Evolutionary conservation across 2,113 vertebrate species (phyloP), one percentile per base, ranked within the genome.

Genomic region (Mustela nigripes): DNA sequence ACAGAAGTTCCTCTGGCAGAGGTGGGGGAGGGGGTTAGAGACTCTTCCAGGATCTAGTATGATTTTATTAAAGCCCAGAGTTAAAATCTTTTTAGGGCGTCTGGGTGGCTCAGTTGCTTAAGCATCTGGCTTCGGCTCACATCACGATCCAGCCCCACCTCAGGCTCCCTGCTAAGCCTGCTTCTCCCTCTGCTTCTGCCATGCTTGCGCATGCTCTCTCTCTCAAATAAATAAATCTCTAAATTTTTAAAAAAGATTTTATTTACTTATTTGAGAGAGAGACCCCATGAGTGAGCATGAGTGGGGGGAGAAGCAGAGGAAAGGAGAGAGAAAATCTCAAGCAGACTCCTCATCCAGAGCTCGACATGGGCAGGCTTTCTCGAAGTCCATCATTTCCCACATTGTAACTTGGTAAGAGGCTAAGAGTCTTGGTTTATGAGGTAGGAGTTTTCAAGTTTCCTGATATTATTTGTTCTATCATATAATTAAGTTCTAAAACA

Each of bases 401-500:
- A 91, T 5, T 79, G 60, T 84, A 76, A 91, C 36, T 58, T 53
- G 48, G 18, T 91, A 81, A 97, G 33, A 91, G 71, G 28, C 39
- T 33, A 45, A 39, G 50, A 58, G n/a, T 78, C 26, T 90, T 83
- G 22, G 62, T 67, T 87, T 73, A 90, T 81, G 26, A 71, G 28
- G 14, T 91, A 83, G 36, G 26, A 63, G 56, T 93, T 96, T 93
- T 93, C 82, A 63, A 42, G 26, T 87, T 58, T 83, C 36, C 65
- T 86, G 28, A n/a, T 3, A 67, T 9, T 33, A 1, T 89, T 56
- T 93, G 18, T 83, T 95, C 12, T 90, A 58, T 48, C 7, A 50
- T 36, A 16, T 21, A 33, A 86, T 42, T 71, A 84, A 79, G 58
- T 95, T 90, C 53, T 90, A 87, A 96, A 82, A 82, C 81, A 62